These are phyloP conservation scores for Onychostoma macrolepis DNA, from an alignment of 2,113 vertebrate genomes.

Conservation along the genomic window DNA sequence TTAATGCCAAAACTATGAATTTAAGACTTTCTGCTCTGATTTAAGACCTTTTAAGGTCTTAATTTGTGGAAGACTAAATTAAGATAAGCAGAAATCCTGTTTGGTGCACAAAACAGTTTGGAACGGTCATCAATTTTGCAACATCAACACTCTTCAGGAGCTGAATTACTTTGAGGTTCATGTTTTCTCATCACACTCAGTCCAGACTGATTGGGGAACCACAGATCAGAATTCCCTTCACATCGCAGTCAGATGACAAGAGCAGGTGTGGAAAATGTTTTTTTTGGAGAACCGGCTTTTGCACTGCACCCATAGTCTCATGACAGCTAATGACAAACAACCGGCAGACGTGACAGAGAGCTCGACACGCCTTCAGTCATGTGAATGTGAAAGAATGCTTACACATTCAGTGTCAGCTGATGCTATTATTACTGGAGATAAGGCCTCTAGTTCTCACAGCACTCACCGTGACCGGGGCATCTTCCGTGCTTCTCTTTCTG, in stretches of 20 bases:
- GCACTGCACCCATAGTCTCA: conserved; percentile 36
- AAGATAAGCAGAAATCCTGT: too few species aligned
- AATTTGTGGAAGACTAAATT: too few species aligned
- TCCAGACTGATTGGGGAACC: background rate
- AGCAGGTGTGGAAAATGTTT: background rate
- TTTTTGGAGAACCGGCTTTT: background rate
- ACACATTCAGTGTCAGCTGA: conserved; percentile 71
- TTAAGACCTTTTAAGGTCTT: background rate
- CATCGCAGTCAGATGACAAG: background rate
- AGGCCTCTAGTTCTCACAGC: conserved; percentile 65
- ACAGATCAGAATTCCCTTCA: background rate
- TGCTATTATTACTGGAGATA: conserved; percentile 72
- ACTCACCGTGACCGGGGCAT: conserved; percentile 88
- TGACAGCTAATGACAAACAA: conserved; percentile 58
- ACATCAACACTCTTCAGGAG: too few species aligned
- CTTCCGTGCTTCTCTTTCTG: conserved; percentile 88
- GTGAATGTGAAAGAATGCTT: conserved; percentile 73
- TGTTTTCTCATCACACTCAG: background rate
- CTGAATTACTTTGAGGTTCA: background rate
- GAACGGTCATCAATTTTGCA: too few species aligned
- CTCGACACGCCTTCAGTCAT: conserved; percentile 65
- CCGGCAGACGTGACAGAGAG: conserved; percentile 58
- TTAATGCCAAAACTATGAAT: background rate
- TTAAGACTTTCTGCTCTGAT: background rate
- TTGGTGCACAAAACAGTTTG: too few species aligned